phyloP scores from a whole-genome alignment of 2,888 invertebrate species.

The Hyposoter didymator region DNA sequence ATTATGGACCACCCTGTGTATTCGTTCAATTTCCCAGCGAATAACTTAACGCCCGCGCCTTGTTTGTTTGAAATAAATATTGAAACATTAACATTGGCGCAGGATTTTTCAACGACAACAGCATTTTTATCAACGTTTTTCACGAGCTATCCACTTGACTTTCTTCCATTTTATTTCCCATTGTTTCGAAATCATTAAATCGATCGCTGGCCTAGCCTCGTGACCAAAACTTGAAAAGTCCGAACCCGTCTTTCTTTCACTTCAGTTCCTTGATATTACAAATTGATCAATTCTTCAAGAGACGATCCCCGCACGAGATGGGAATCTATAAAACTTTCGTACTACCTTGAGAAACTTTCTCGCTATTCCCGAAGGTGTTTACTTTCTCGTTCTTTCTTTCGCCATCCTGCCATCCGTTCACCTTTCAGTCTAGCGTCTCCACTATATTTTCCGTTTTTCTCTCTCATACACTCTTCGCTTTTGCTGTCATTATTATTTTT shows the following conservation, averaged over 20 bases:
- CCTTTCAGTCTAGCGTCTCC: conserved; percentile 15
- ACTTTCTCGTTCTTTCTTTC: conserved; percentile 17
- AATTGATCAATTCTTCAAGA: conserved; percentile 60
- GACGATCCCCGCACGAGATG: conserved; percentile 55
- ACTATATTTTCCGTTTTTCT: conserved; percentile 7
- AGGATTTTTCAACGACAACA: neutral
- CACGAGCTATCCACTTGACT: neutral
- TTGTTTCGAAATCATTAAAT: neutral
- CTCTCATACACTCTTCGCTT: neutral
- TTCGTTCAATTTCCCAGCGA: neutral
- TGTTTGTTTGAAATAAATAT: too few species aligned
- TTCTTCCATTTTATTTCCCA: neutral
- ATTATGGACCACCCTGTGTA: neutral
- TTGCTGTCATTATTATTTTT: conserved; percentile 19
- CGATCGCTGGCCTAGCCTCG: conserved; percentile 9
- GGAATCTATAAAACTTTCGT: conserved; percentile 53
- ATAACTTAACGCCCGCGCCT: neutral
- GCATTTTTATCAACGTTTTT: neutral
- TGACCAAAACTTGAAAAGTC: neutral
- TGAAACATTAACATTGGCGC: neutral
- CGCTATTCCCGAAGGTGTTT: conserved; percentile 44
- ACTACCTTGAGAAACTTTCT: conserved; percentile 46
- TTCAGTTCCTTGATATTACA: conserved; percentile 26
- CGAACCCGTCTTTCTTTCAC: neutral
- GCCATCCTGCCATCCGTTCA: conserved; percentile 48